Evolutionary conservation across 2,113 vertebrate species (phyloP).

Genomic region (Pangasianodon hypophthalmus): DNA sequence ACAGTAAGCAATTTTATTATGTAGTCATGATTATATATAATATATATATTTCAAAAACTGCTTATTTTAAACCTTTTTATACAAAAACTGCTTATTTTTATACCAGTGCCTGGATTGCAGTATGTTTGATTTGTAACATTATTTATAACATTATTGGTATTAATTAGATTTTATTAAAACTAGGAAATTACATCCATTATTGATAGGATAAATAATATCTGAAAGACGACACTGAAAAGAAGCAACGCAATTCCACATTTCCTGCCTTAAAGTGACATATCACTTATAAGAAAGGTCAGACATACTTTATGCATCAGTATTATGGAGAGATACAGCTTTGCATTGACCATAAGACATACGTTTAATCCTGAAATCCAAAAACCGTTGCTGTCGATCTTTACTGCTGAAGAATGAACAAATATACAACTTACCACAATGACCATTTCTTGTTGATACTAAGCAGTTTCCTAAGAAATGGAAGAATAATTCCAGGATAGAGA

Average conservation of each 20-base stretch:
- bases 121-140: not conserved
- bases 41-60: not conserved
- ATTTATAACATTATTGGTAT: not conserved
- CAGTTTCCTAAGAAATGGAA: not conserved
- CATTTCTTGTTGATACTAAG: constrained; percentile 55
- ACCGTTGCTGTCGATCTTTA: not conserved
- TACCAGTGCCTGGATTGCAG: not conserved
- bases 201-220: not conserved
- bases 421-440: constrained; percentile 72
- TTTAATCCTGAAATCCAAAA: not conserved
- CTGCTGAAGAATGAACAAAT: not conserved
- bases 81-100: not conserved
- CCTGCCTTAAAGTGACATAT: not conserved
- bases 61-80: not conserved
- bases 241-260: not conserved
- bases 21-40: not conserved
- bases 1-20: not conserved
- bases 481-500: constrained; percentile 43
- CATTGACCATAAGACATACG: not conserved
- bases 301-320: not conserved
- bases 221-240: not conserved
- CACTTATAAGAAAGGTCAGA: not conserved
- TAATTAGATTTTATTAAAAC: not conserved
- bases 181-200: not conserved
- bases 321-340: not conserved